Conservation (phyloP, 2,797 vertebrate genomes). For the Poecilia wingei region DNA sequence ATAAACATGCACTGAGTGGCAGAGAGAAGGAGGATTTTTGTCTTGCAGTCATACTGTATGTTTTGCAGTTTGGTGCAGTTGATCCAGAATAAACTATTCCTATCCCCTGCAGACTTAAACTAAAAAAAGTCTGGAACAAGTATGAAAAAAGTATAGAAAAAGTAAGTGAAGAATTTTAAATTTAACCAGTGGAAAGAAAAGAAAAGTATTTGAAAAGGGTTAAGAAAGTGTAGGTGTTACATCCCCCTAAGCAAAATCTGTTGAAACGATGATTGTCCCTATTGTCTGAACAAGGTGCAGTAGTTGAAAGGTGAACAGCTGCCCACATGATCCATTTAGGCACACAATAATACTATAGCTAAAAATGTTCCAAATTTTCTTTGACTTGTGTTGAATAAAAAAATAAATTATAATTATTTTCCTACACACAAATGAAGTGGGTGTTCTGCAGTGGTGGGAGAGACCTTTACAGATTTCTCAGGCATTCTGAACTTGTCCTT, state of each 20-base stretch:
- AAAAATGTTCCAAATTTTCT: not conserved
- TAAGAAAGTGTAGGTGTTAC: not conserved
- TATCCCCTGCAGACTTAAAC: conserved; percentile 29
- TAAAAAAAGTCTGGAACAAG: not conserved
- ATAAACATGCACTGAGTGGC: conserved; percentile 25
- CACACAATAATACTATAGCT: too few species aligned
- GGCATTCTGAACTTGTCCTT: not conserved
- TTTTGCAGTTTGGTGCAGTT: conserved; percentile 40
- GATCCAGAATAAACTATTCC: conserved; percentile 30
- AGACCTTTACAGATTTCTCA: not conserved
- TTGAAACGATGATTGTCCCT: not conserved
- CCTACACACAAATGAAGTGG: not conserved
- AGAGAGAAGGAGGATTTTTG: conserved; percentile 42
- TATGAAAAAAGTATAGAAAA: not conserved
- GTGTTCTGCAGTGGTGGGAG: not conserved
- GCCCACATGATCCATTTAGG: not conserved
- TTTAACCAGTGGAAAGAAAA: not conserved
- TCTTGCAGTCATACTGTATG: conserved; percentile 36
- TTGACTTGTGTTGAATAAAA: not conserved
- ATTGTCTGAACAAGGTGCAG: not conserved
- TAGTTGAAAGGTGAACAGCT: not conserved
- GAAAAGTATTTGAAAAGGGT: not conserved
- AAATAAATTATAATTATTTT: not conserved
- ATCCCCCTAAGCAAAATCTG: not conserved
- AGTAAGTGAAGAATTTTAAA: not conserved